Conservation (phyloP, 2,888 invertebrate species). For the Drosophila pegasa region DNA sequence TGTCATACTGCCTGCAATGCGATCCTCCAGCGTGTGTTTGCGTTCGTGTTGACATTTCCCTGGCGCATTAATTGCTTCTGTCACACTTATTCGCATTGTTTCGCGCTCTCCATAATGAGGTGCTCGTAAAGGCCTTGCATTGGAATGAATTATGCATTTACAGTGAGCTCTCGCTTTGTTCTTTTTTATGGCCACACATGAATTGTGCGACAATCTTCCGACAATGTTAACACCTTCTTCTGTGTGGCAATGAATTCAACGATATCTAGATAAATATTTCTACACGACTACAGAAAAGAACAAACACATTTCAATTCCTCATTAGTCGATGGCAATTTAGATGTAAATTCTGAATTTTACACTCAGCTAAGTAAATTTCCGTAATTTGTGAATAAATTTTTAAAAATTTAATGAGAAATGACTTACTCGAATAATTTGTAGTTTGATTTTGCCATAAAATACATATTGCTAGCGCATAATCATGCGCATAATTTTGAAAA, state of each 20-base stretch:
- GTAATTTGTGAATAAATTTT: too few species aligned
- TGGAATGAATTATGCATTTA: slow-evolving; percentile 45
- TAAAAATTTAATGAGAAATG: too few species aligned
- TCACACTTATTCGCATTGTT: slow-evolving; percentile 79
- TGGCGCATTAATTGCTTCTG: slow-evolving; percentile 71
- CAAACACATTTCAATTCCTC: background rate
- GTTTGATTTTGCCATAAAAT: too few species aligned
- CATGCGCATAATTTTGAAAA: too few species aligned
- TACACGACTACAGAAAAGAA: too few species aligned
- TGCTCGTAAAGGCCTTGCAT: slow-evolving; percentile 57
- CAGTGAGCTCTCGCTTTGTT: slow-evolving; percentile 26
- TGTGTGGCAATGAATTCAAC: background rate
- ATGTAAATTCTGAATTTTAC: background rate
- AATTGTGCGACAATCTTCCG: slow-evolving; percentile 26
- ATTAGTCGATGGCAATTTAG: background rate
- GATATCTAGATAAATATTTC: background rate
- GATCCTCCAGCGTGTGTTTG: slow-evolving; percentile 31
- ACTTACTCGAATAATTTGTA: too few species aligned
- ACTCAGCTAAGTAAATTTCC: too few species aligned
- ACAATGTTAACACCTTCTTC: slow-evolving; percentile 62
- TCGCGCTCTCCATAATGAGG: slow-evolving; percentile 60
- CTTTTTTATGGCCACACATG: slow-evolving; percentile 43
- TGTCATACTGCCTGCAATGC: slow-evolving; percentile 59
- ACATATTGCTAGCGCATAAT: too few species aligned
- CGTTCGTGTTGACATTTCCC: slow-evolving; percentile 67